These are phyloP conservation scores for Pogonus chalceus DNA, from an alignment of 1,140 invertebrate species.

Conservation along the genomic window DNA sequence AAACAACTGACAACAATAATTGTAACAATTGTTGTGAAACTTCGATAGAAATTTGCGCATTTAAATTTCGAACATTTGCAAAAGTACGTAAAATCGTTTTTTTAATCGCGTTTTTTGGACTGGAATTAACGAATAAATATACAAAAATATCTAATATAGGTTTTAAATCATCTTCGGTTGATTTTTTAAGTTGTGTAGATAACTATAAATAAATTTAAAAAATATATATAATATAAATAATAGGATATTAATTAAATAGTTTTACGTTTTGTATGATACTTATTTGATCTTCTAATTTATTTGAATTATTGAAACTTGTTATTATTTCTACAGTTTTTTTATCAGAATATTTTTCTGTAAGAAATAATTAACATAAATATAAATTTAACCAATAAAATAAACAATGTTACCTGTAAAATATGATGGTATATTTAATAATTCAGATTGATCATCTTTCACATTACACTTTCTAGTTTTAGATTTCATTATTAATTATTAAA, in stretches of 20 bases:
- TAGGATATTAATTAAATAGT: no score
- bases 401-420: background rate
- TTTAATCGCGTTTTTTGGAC: background rate
- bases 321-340: no score
- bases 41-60: background rate
- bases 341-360: no score
- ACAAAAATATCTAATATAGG: background rate
- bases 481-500: background rate
- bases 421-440: background rate
- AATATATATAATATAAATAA: no score
- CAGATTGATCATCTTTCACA: background rate
- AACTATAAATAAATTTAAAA: no score
- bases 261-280: no score
- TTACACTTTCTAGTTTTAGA: background rate
- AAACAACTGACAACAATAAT: background rate
- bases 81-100: background rate
- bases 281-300: no score
- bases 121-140: background rate
- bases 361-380: no score
- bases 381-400: no score
- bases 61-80: background rate
- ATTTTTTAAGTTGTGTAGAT: background rate
- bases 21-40: background rate
- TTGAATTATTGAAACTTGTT: no score
- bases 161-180: background rate